phyloP scores from a whole-genome alignment of 2,113 vertebrate species.

The Anseranas semipalmata region DNA sequence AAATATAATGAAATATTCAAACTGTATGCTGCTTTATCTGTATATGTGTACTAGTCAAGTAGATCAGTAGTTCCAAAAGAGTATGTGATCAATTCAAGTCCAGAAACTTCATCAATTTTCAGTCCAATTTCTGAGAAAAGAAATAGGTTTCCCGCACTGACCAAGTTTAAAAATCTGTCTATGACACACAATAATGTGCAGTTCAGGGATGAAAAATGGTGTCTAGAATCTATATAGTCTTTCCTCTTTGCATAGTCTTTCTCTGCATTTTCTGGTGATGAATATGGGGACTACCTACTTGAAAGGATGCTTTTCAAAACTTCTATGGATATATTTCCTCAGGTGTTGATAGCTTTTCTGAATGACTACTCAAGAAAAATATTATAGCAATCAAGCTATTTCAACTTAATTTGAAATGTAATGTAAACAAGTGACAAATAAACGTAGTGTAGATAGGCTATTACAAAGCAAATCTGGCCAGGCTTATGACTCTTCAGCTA shows the following conservation, averaged over 20 bases:
- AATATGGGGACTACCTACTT: neutral
- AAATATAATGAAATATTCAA: conserved; percentile 31
- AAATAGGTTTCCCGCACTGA: neutral
- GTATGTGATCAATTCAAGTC: neutral
- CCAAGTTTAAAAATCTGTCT: neutral
- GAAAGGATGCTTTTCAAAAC: neutral
- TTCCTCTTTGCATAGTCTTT: neutral
- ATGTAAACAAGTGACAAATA: neutral
- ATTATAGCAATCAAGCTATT: neutral
- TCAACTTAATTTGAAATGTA: neutral
- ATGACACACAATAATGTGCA: neutral
- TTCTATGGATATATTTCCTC: neutral
- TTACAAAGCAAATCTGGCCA: neutral
- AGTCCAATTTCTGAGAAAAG: neutral
- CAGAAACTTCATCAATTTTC: neutral
- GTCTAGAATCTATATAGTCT: neutral
- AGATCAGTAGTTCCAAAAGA: neutral
- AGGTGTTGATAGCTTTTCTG: neutral
- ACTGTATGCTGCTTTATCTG: neutral
- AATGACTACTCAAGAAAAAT: neutral
- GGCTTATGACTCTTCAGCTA: neutral
- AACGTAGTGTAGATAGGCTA: neutral
- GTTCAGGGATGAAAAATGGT: neutral
- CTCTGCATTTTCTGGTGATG: neutral
- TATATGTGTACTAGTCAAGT: neutral